Base-by-base conservation (phyloP, 2,888 invertebrate genomes). In the Pherbina coryleti region DNA sequence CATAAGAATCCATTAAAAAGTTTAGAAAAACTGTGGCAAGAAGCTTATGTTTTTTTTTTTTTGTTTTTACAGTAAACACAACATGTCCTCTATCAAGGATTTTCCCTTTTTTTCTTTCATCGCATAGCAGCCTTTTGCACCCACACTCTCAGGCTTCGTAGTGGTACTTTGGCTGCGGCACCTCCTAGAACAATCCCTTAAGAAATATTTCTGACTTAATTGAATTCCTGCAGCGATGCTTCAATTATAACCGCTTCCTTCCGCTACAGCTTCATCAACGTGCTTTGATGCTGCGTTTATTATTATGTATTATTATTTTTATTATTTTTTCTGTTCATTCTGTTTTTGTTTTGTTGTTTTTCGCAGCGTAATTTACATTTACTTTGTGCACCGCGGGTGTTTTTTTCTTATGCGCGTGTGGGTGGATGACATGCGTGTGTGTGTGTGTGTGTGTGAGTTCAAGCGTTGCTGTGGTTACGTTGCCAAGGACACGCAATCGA, bases 121-220 rank as follows among this genome's bases (percentile, higher is more conserved):
- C 11, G 11, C 44, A 44, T 11, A 11, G 11, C 44, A 14, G 11
- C 44, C 14, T 44, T 44, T 44, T 11, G 2, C 1, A 7, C 44
- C 3, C 14, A 44, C 14, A 37, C 1, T 37, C 5, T 8, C 37
- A 8, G 8, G 1, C 37, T 8, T 37, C 37, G 37, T 44, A 2
- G 44, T 44, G 1, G 44, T 14, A 2, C n/a, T 2, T 44, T 44
- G 44, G 14, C 44, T 2, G 14, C 14, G 11, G 1, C 14, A 44
- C 11, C 44, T 44, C 44, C 11, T 11, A 11, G 44, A 44, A 7
- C 5, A 7, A 37, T 1, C 44, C 44, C 11, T 44, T 44, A 28
- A 51, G 51, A 69, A 69, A 49, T 69, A 51, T 69, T 69, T 64
- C 17, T 4, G 69, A 17, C 69, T 49, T 69, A 69, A 51, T 69